phyloP scores from a whole-genome alignment of 2,888 invertebrate species.

The Callinectes sapidus region DNA sequence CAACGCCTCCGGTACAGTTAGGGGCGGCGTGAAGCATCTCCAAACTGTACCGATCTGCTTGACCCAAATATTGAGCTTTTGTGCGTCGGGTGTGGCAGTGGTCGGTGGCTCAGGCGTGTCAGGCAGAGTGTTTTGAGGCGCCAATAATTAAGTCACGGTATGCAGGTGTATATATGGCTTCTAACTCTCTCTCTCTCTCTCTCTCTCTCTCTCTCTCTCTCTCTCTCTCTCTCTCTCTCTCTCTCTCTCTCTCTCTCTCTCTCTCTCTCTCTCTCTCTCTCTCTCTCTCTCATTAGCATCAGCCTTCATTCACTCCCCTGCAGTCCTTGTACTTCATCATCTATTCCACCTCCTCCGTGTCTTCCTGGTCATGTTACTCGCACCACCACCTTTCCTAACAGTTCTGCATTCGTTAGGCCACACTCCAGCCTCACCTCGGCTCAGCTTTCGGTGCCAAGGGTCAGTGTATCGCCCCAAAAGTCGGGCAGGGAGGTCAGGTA shows the following conservation, averaged over 20 bases:
- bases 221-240: conserved; percentile 25
- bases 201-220: conserved; percentile 9
- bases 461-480: conserved; percentile 15
- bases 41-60: background rate
- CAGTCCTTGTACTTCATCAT: background rate
- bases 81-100: background rate
- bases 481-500: conserved; percentile 20
- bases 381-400: background rate
- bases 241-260: background rate
- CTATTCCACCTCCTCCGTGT: background rate
- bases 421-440: background rate
- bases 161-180: background rate
- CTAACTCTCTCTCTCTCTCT: background rate
- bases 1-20: background rate
- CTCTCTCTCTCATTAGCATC: background rate
- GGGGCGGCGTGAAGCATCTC: background rate
- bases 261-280: conserved; percentile 25
- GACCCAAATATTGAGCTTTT: background rate
- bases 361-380: background rate
- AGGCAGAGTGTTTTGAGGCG: background rate
- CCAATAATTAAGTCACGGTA: background rate
- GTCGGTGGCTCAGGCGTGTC: background rate
- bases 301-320: background rate
- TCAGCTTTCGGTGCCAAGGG: background rate
- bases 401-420: background rate